These are phyloP conservation scores for Eurypyga helias DNA, from an alignment of 2,113 vertebrate genomes.

Conservation along the genomic window DNA sequence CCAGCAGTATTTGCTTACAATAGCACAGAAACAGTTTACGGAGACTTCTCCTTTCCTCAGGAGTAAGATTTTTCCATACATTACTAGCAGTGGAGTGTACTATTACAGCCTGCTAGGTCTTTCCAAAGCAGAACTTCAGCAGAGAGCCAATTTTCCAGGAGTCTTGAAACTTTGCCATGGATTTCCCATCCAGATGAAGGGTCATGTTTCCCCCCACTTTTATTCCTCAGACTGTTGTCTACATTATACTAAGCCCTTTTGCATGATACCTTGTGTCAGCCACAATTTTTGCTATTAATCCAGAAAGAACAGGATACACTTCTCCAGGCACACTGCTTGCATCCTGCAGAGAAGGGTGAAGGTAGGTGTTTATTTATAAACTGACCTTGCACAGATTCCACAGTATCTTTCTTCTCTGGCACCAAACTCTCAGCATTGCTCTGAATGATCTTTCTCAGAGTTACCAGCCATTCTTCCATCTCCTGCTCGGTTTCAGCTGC, in stretches of 20 bases:
- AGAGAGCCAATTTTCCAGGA: constrained; percentile 53
- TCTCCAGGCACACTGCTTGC: background rate
- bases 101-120: background rate
- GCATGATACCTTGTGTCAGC: background rate
- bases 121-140: constrained; percentile 41
- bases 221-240: constrained; percentile 11
- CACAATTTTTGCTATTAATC: constrained; percentile 4
- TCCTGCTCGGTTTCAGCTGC: constrained; percentile 94
- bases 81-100: background rate
- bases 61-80: constrained; percentile 36
- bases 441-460: constrained; percentile 92
- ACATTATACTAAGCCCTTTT: background rate
- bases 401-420: constrained; percentile 87
- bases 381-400: constrained; percentile 82
- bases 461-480: constrained; percentile 96
- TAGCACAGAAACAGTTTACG: background rate
- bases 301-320: background rate
- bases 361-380: background rate
- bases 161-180: constrained; percentile 59
- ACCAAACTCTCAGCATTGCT: constrained; percentile 82
- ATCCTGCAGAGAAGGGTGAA: background rate
- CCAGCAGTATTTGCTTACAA: constrained; percentile 22
- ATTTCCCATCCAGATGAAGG: constrained; percentile 20
- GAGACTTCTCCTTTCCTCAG: constrained; percentile 48
- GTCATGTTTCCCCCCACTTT: constrained; percentile 6